Evolutionary conservation across 1,140 invertebrate genomes (phyloP), one percentile per base, ranked within the genome.

Genomic region (Leptinotarsa undecemlineata): DNA sequence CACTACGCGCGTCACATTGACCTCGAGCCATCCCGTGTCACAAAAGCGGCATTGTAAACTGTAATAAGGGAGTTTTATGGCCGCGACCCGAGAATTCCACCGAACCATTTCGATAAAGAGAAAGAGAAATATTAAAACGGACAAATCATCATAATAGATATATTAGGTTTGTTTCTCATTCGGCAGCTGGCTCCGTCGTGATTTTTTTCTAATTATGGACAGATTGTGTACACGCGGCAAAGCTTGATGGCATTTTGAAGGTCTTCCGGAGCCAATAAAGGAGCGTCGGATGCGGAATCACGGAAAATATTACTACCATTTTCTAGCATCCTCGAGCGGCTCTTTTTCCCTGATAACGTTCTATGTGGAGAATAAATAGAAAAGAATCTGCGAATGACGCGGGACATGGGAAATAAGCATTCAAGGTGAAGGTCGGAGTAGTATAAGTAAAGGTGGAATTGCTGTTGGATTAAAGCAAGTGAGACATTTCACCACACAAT

Each of bases 141-240:
- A 69, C 42, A 69, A 69, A 51, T 67, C 23, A 69, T 69, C 68
- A 51, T 69, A 69, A 69, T 69, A 48, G 68, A 48, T 48, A 69
- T 48, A 69, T 69, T 51, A 51, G 68, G 33, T 69, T 69, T 69
- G 48, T 69, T 69, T 51, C 48, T 69, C 33, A 48, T 48, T 69
- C 48, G 68, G 68, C 68, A 69, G 33, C 68, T 69, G 33, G 68
- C 68, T 19, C 68, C n/a, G 33, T 48, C 68, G 71, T 48, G 67
- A 74, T 78, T 78, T 78, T 78, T 77, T 78, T 78, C 75, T 78
- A 78, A 78, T 78, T 78, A 78, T 75, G 75, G 74, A 73, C 75
- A 78, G 77, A 78, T 78, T 78, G 77, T 74, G 73, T 78, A 71
- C 75, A 77, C 72, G 70, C 70, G 66, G 68, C 15, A 76, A 17